A percentile compares a stretch with the other conserved stretches of the same genome.
Evolutionary conservation across 2,888 invertebrate genomes (phyloP).

Genomic region (Luperina nickerlii): DNA sequence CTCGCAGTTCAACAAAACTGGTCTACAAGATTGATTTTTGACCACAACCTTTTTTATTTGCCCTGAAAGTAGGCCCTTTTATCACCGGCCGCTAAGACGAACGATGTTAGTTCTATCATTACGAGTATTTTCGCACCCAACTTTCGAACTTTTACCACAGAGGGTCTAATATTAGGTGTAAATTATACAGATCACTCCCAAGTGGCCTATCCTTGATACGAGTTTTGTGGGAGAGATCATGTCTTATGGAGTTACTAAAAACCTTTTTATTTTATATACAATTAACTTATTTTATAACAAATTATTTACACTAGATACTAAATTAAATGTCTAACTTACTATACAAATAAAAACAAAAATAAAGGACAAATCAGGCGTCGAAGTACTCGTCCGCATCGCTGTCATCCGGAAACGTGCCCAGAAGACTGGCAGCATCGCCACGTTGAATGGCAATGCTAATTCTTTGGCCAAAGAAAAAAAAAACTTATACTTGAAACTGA

Average conservation of each 20-base stretch:
- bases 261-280: no score
- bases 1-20: neutral
- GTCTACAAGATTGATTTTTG: neutral
- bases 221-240: slow-evolving; percentile 6
- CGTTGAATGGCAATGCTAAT: no score
- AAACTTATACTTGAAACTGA: slow-evolving; percentile 12
- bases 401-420: no score
- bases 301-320: no score
- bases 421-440: no score
- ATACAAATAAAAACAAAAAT: no score
- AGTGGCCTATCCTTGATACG: slow-evolving; percentile 18
- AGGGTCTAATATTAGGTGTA: slow-evolving; percentile 28
- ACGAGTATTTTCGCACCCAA: slow-evolving; percentile 19
- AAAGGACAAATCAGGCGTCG: no score
- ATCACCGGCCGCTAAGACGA: slow-evolving; percentile 10
- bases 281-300: no score
- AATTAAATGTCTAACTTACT: no score
- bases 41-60: neutral
- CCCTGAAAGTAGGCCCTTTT: neutral
- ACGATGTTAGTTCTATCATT: slow-evolving; percentile 25
- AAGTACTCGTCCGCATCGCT: no score
- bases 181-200: slow-evolving; percentile 45
- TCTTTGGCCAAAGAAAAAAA: no score
- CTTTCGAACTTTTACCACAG: slow-evolving; percentile 29
- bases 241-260: slow-evolving; percentile 8